Evolutionary conservation across 2,797 vertebrate genomes (phyloP), one percentile per base, ranked within the genome.

Genomic region (Falco novaeseelandiae): DNA sequence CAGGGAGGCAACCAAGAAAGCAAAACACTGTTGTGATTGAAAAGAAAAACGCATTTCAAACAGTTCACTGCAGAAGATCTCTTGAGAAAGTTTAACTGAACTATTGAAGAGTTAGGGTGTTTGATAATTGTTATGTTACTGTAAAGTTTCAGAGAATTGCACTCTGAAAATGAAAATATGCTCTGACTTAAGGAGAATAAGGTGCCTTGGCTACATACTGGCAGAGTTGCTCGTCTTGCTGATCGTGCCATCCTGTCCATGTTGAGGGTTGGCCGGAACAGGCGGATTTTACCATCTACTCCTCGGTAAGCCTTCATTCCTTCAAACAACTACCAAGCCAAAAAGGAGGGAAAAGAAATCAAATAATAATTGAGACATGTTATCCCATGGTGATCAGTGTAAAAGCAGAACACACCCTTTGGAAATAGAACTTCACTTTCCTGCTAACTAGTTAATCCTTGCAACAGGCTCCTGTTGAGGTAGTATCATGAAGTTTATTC

Each of bases 291-390:
- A 81, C 97, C 95, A 81, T 99, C 99, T 9, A 98, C 97, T 7
- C 99, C 99, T 30, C 99, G 98, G 80, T 99, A 99, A 0, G 98
- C 99, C 96, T 99, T 99, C 98, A 99, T 83, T 29, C 99, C 99
- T 97, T 99, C 99, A 49, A 99, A 99, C 63, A 99, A 62, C 99
- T 99, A 55, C 38, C 69, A 12, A 72, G 73, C 14, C 88, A 93
- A n/a, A 83, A 63, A 72, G 42, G 61, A 44, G 25, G 62, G 49
- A 67, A 71, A 65, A 81, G 32, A 97, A 40, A 93, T 16, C n/a
- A 83, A 86, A 52, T 3, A 32, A 9, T 51, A 46, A 62, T 8
- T 88, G 36, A 82, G 46, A 46, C 1, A 4, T 3, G 5, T 19
- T 40, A 74, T 9, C 5, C 19, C 9, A 10, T 1, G 19, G 34